Base-by-base conservation (phyloP, 2,888 invertebrate species). In the Drosophila birchii region DNA sequence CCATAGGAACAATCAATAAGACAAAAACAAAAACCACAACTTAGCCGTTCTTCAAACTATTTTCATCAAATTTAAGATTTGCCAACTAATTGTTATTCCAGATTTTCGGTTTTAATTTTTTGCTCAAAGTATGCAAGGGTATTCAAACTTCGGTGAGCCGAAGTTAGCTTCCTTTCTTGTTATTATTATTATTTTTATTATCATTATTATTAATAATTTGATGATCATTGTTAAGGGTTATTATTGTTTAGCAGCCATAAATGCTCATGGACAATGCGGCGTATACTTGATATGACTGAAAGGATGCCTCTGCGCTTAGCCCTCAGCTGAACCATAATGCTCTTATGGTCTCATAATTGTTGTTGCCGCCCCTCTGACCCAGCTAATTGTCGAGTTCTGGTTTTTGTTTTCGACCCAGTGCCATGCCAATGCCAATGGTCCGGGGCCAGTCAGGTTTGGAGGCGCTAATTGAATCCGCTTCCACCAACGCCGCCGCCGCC, bases 301-400 rank as follows among this genome's bases (percentile, higher is more conserved):
- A 5, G 26, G 26, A 26, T 8, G 9, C 32, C 11, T 5, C 7
- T n/a, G 11, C 16, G 5, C 5, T 39, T 3, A 39, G 39, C 9
- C 14, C 23, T 20, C 12, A 12, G 26, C 23, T 39, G n/a, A 23
- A 36, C 57, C 62, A 54, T 75, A 83, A 70, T 69, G 74, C 69
- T 69, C 75, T 68, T 60, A 76, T 26, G 45, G 41, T 56, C 38
- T 58, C 38, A 29, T 72, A 59, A 79, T 76, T 76, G 61, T 68
- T 58, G 57, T 32, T 74, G 45, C 38, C 38, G 57, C 4, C 76
- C 57, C 41, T 43, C 41, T 56, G 36, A 20, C 61, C 61, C 58
- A 58, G 41, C 72, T 76, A 81, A 81, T 81, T 76, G 81, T 72
- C 39, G 38, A 45, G 53, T 45, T 72, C 49, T 34, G 44, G 39